Evolutionary conservation across 2,797 vertebrate genomes (phyloP).

Genomic region (Xenopus petersii): DNA sequence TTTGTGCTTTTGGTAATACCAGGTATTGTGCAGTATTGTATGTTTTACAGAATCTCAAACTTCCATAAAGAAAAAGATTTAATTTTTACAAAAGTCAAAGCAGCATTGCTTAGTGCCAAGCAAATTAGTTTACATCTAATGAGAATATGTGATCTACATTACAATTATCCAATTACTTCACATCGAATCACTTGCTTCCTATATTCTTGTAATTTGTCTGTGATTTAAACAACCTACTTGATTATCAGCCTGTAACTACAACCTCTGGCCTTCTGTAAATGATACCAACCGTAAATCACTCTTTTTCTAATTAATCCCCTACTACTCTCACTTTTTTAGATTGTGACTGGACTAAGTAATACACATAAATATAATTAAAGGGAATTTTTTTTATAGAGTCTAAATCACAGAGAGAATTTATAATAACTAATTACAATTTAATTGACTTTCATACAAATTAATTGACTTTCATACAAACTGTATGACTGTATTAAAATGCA

Average conservation of each 20-base stretch:
- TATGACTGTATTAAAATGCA: too few species aligned
- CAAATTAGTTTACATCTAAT: slow-evolving; percentile 42
- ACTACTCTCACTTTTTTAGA: background rate
- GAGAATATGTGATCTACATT: slow-evolving; percentile 38
- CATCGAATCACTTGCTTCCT: slow-evolving; percentile 4
- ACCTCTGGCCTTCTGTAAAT: slow-evolving; percentile 13
- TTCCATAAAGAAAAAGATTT: slow-evolving; percentile 14
- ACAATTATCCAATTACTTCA: slow-evolving; percentile 31
- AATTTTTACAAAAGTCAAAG: slow-evolving; percentile 23
- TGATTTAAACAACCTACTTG: slow-evolving; percentile 13
- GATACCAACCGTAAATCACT: slow-evolving; percentile 18
- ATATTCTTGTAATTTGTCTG: slow-evolving; percentile 25
- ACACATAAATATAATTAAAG: background rate
- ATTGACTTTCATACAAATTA: too few species aligned
- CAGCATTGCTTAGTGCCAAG: slow-evolving; percentile 23
- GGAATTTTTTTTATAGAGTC: too few species aligned
- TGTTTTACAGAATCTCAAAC: slow-evolving; percentile 11
- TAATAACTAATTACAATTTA: background rate
- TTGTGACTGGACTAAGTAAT: background rate
- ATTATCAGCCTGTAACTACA: slow-evolving; percentile 26
- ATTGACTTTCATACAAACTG: too few species aligned
- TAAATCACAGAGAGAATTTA: background rate
- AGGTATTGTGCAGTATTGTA: background rate
- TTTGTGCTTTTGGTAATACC: background rate
- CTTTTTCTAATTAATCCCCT: slow-evolving; percentile 23